Base-by-base conservation (phyloP, 1,140 invertebrate genomes). In the Aphaenogaster rudis region DNA sequence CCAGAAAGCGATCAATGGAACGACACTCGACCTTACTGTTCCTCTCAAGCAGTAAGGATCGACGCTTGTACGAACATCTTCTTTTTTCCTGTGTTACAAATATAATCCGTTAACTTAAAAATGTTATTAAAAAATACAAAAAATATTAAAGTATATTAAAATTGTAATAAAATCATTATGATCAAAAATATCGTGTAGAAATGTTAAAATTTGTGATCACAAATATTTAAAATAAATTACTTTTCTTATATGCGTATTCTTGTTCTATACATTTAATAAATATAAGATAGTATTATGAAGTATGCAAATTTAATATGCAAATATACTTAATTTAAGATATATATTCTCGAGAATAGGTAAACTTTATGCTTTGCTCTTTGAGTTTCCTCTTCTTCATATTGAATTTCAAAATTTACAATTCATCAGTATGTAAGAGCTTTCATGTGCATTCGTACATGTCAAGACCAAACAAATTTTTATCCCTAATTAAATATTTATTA, bases 1-100 rank as follows among this genome's bases (percentile, higher is more conserved):
- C n/a, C 42, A 71, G 33, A 74, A 54, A 63, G 61, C 80, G 69
- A 74, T 74, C 69, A 74, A 48, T 45, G 69, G 13, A 81, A 81
- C 69, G 67, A 76, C 54, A 74, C 28, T 52, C 42, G 54, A 84
- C 36, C 42, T 45, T 72, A n/a, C 78, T 71, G 11, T n/a, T 71
- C 50, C 21, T 15, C 28, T 15, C 28, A 17, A 36, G 61, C 15
- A 69, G 36, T 28, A 81, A 71, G 13, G 52, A 81, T 28, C 48
- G 36, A 71, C 2, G 21, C 36, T 69, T 71, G 54, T 74, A 13
- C 52, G 15, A 42, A 59, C 17, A 5, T 61, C 42, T 39, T 28
- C 0, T 61, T 52, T 79, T 45, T 48, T 48, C 17, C 17, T 13
- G 59, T 74, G 21, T 50, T 48, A 71, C 9, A 72, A 3, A 63